Base-by-base conservation (phyloP, 2,888 invertebrate species). In the Anagyrus pseudococci region DNA sequence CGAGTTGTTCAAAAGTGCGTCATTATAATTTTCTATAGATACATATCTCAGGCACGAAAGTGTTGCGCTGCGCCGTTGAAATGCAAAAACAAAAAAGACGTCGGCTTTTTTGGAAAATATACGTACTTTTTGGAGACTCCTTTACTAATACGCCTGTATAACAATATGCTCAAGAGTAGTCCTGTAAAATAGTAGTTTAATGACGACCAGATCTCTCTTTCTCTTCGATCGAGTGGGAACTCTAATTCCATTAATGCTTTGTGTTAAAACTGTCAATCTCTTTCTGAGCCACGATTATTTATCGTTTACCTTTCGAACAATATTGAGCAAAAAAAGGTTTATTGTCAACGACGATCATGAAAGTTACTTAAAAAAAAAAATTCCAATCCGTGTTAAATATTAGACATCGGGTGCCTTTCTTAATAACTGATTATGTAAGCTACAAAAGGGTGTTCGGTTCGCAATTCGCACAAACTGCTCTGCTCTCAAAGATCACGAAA, bases 21-120 rank as follows among this genome's bases (percentile, higher is more conserved):
- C 58, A 33, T 49, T 37, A 41, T 23, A 19, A 47, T 26, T 20
- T 29, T 43, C 19, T 54, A 6, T 40, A 25, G n/a, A 48, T 64
- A 64, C 63, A 64, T 64, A 64, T 64, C 64, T 59, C 44, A n/a
- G 22, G 2, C 43, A 15, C 43, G 43, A 20, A 7, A 43, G 25
- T 10, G 26, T n/a, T 19, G 29, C 17, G 26, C 17, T 19, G 47
- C 8, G 33, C 25, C 43, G 48, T 46, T 29, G 22, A 40, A 49
- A 62, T 26, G 26, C 26, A 37, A 41, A 26, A n/a, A n/a, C n/a
- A n/a, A n/a, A n/a, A n/a, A n/a, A n/a, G n/a, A 60, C 60, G 33
- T 40, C 57, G 57, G 60, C 56, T 64, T 60, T 60, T 64, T 64
- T 60, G 56, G 57, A 64, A 64, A 29, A 43, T 49, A 29, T 48